Conservation (phyloP, 1,140 invertebrate genomes). For the Onthophagus taurus region DNA sequence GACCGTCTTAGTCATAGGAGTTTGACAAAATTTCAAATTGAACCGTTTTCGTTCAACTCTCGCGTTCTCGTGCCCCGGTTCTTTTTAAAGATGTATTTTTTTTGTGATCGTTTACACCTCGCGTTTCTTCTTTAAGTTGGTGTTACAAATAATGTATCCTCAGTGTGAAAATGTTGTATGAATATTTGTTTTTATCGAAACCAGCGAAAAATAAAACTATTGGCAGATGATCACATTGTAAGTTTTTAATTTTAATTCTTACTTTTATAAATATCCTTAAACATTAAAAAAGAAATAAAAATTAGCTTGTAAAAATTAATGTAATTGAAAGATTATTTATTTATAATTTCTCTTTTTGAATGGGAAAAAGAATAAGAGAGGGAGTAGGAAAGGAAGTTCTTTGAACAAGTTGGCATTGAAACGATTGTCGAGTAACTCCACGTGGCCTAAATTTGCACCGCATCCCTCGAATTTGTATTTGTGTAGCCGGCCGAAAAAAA, state of each 20-base stretch:
- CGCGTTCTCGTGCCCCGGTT: not conserved
- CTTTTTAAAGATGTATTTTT: not conserved
- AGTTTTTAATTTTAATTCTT: conserved; percentile 14
- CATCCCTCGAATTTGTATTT: no score
- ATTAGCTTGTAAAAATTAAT: not conserved
- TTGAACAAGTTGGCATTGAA: no score
- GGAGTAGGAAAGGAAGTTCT: no score
- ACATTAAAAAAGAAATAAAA: not conserved
- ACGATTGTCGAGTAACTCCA: no score
- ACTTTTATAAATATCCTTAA: not conserved
- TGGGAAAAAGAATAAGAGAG: no score
- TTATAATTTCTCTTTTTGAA: conserved; percentile 5
- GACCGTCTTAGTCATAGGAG: conserved; percentile 24
- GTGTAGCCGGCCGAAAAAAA: no score
- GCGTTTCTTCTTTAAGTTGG: not conserved
- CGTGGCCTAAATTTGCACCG: no score
- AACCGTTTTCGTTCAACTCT: not conserved
- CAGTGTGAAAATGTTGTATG: conserved; percentile 6
- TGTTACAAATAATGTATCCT: conserved; percentile 11
- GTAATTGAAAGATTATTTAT: conserved; percentile 9
- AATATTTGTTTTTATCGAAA: conserved; percentile 2
- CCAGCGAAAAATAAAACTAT: conserved; percentile 19
- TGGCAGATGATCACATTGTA: conserved; percentile 32
- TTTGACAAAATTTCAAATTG: conserved; percentile 13
- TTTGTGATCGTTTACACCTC: not conserved